These are phyloP conservation scores for Serilophus lunatus DNA, from an alignment of 2,113 vertebrate species.

Conservation along the genomic window DNA sequence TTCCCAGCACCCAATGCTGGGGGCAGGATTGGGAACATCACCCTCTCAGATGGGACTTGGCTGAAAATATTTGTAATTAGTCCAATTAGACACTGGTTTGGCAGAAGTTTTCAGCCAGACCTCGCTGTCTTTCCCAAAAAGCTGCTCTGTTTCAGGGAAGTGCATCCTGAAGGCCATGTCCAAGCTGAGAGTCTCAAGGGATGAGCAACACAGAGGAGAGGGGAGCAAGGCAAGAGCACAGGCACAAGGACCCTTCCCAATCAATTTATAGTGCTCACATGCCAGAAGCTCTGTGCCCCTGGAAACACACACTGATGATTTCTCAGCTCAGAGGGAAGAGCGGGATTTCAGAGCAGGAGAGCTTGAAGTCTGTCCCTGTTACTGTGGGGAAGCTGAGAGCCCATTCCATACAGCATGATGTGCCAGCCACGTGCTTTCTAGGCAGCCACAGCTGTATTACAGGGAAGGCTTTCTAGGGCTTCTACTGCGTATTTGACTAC, in stretches of 20 bases:
- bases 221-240: neutral
- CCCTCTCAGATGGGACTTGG: too few relatives aligned
- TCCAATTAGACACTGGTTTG: too few relatives aligned
- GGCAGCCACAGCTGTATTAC: neutral
- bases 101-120: too few relatives aligned
- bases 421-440: fast-evolving
- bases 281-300: neutral
- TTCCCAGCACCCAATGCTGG: too few relatives aligned
- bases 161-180: fast-evolving
- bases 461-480: neutral
- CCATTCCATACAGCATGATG: fast-evolving
- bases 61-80: too few relatives aligned
- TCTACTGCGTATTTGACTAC: neutral
- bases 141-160: neutral
- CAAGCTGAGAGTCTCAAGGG: neutral
- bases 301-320: neutral
- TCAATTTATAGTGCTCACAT: fast-evolving
- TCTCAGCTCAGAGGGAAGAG: neutral
- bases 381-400: neutral
- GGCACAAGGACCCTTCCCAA: neutral
- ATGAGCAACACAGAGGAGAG: fast-evolving
- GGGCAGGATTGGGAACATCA: too few relatives aligned
- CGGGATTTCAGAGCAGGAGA: neutral
- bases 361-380: fast-evolving
- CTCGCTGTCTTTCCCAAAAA: neutral